Evolutionary conservation across 2,797 vertebrate genomes (phyloP).

Genomic region (Xyrichtys novacula): DNA sequence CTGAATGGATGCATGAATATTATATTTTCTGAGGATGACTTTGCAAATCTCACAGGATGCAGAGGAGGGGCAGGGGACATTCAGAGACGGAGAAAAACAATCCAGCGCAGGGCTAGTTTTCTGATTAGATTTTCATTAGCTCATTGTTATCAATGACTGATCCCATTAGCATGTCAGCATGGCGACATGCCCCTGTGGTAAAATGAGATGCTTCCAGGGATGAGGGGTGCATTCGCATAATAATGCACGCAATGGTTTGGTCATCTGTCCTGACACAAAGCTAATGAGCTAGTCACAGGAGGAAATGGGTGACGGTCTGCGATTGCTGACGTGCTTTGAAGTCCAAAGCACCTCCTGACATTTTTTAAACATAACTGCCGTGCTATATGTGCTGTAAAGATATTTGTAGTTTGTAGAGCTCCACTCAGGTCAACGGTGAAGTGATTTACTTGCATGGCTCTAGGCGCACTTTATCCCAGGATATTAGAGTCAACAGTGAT

Average conservation of each 20-base stretch:
- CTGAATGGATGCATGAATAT: constrained; percentile 16
- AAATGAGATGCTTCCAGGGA: constrained; percentile 52
- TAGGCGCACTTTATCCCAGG: constrained; percentile 62
- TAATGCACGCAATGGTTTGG: constrained; percentile 45
- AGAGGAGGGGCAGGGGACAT: constrained; percentile 33
- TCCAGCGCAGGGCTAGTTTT: constrained; percentile 59
- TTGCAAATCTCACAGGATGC: constrained; percentile 31
- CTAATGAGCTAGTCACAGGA: constrained; percentile 63
- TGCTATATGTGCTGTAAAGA: constrained; percentile 58
- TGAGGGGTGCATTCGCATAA: constrained; percentile 44
- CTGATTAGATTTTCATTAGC: constrained; percentile 81
- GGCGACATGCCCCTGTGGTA: constrained; percentile 62
- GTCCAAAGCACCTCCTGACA: constrained; percentile 32
- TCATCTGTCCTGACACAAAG: constrained; percentile 59
- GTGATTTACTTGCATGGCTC: constrained; percentile 79
- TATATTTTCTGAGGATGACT: constrained; percentile 25
- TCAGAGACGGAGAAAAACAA: constrained; percentile 46
- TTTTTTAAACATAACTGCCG: constrained; percentile 49
- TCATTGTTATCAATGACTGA: constrained; percentile 77
- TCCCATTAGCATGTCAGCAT: constrained; percentile 77
- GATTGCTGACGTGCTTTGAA: constrained; percentile 31
- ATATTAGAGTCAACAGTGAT: constrained; percentile 78
- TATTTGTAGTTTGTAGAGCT: constrained; percentile 66
- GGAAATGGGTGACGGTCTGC: constrained; percentile 45
- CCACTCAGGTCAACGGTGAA: constrained; percentile 57